A percentile compares a stretch with the other conserved stretches of the same genome.
Evolutionary conservation across 1,140 invertebrate species (phyloP).

Genomic region (Zaprionus capensis): DNA sequence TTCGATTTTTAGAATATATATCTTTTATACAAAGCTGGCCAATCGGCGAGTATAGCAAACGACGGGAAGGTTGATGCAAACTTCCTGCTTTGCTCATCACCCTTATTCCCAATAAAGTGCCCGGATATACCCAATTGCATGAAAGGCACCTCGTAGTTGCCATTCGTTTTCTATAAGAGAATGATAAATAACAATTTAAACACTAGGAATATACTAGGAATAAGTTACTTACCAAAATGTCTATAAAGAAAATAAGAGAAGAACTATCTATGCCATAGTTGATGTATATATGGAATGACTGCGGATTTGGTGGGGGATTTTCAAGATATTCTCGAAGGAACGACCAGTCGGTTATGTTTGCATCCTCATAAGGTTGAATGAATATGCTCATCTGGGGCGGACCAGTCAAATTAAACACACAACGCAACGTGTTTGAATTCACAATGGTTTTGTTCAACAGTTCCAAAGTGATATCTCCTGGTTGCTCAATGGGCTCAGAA

Average conservation of each 20-base stretch:
- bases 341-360: constrained; percentile 87
- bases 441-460: constrained; percentile 28
- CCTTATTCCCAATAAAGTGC: not conserved
- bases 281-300: constrained; percentile 22
- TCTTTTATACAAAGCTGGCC: constrained; percentile 1
- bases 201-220: not conserved
- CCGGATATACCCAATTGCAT: constrained; percentile 25
- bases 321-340: constrained; percentile 85
- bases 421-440: constrained; percentile 28
- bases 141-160: constrained; percentile 42
- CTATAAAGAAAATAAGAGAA: constrained; percentile 40
- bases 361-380: constrained; percentile 86
- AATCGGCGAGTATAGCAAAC: constrained; percentile 3
- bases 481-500: constrained; percentile 36
- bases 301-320: constrained; percentile 36
- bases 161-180: constrained; percentile 80
- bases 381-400: constrained; percentile 89
- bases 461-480: constrained; percentile 28
- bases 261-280: constrained; percentile 42
- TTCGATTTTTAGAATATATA: constrained; percentile 1
- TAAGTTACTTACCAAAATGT: constrained; percentile 24
- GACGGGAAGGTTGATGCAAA: constrained; percentile 7
- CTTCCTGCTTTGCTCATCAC: not conserved
- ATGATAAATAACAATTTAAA: not conserved
- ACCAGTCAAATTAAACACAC: constrained; percentile 84